A percentile compares a stretch with the other conserved stretches of the same genome.
Conservation (phyloP, 2,888 invertebrate species). For the Torymus texanus region DNA sequence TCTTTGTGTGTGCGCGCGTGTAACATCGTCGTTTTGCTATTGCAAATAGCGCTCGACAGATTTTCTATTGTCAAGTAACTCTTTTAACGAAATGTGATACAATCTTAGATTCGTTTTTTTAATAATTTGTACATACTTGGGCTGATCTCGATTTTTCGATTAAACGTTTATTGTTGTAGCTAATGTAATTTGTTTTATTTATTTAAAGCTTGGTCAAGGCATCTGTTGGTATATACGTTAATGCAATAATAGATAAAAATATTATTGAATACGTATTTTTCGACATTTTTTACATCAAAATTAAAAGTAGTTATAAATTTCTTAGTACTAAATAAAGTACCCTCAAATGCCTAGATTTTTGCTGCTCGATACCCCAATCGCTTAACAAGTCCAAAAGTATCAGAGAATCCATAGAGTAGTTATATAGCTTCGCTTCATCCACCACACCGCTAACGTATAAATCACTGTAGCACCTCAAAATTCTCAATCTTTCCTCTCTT, state of each 20-base stretch:
- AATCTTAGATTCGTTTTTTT: constrained; percentile 37
- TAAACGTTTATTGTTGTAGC: constrained; percentile 50
- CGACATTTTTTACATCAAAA: not conserved
- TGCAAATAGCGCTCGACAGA: constrained; percentile 27
- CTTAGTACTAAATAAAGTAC: not conserved
- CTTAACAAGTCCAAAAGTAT: not conserved
- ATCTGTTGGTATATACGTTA: constrained; percentile 23
- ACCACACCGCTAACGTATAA: not conserved
- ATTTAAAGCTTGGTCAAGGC: constrained; percentile 44
- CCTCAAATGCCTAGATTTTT: constrained; percentile 23
- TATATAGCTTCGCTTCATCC: not conserved
- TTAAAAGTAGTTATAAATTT: not conserved
- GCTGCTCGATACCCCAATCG: constrained; percentile 3
- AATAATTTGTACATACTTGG: constrained; percentile 39
- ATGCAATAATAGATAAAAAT: not conserved
- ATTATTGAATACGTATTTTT: not conserved
- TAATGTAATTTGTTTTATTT: constrained; percentile 53
- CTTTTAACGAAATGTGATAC: constrained; percentile 38
- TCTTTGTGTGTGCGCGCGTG: not conserved
- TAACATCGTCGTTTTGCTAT: constrained; percentile 1
- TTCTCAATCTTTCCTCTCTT: not conserved
- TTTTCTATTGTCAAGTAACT: constrained; percentile 10
- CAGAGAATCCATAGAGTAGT: not conserved
- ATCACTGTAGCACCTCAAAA: not conserved
- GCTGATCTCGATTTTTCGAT: constrained; percentile 35